phyloP scores from a whole-genome alignment of 2,113 vertebrate genomes.

The Coracopsis vasa region DNA sequence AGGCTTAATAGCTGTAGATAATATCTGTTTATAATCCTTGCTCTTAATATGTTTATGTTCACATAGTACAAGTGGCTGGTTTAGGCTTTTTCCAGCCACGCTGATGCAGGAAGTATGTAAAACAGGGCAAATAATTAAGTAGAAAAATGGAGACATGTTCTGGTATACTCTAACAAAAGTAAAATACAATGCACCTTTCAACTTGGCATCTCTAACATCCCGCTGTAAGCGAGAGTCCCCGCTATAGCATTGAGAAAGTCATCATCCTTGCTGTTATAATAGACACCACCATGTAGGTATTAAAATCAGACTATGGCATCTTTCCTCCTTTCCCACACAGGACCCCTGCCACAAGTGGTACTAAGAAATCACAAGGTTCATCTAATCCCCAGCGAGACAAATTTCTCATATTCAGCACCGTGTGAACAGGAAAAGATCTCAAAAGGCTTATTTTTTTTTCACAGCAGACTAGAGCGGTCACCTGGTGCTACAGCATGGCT shows the following conservation, averaged over 20 bases:
- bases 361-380: background rate
- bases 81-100: conserved; percentile 31
- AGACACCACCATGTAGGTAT: background rate
- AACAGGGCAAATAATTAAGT: background rate
- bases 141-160: background rate
- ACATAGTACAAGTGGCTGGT: background rate
- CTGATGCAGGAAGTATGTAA: conserved; percentile 43
- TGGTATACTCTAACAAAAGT: background rate
- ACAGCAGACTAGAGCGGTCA: background rate
- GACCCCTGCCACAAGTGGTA: background rate
- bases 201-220: background rate
- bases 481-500: background rate
- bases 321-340: background rate
- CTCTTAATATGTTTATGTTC: conserved; percentile 30
- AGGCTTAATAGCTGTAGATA: background rate
- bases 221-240: background rate
- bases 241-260: background rate
- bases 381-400: background rate
- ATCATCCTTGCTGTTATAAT: background rate
- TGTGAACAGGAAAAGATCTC: background rate
- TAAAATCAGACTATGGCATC: background rate
- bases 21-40: conserved; percentile 42
- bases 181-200: background rate
- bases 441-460: background rate
- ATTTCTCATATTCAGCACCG: background rate